Percentiles rank a stretch among this genome's conserved stretches.
Conservation (phyloP, 2,888 invertebrate genomes). For the Venusia cambrica region DNA sequence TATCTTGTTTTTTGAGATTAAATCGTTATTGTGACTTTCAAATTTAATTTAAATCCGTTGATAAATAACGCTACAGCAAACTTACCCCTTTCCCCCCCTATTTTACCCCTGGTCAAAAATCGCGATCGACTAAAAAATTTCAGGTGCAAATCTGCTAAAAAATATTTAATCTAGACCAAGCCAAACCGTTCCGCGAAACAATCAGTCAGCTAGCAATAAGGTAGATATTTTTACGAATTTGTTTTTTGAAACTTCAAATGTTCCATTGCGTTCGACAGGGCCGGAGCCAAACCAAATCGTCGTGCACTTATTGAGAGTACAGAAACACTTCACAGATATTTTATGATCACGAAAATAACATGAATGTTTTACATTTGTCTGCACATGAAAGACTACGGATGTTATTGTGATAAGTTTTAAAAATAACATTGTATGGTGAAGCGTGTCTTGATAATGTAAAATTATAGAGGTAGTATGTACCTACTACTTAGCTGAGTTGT, state of each 20-base stretch:
- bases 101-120: too few species aligned
- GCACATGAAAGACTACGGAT: constrained; percentile 26
- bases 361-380: constrained; percentile 25
- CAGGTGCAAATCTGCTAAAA: too few species aligned
- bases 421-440: constrained; percentile 15
- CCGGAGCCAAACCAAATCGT: constrained; percentile 33
- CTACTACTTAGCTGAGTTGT: background rate
- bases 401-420: constrained; percentile 19
- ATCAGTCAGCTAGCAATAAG: too few species aligned
- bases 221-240: constrained; percentile 12
- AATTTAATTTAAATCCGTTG: too few species aligned
- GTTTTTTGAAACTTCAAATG: constrained; percentile 11
- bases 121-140: too few species aligned
- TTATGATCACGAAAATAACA: constrained; percentile 34
- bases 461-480: background rate
- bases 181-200: too few species aligned
- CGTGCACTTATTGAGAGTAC: constrained; percentile 36
- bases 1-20: too few species aligned
- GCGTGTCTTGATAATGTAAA: too few species aligned
- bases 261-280: constrained; percentile 15
- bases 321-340: constrained; percentile 40
- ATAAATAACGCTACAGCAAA: too few species aligned
- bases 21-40: too few species aligned
- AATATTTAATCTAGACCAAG: too few species aligned
- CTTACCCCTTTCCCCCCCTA: too few species aligned